A percentile compares a stretch with the other conserved stretches of the same genome.
Conservation (phyloP, 2,888 invertebrate genomes). For the Epsilonema sp. region DNA sequence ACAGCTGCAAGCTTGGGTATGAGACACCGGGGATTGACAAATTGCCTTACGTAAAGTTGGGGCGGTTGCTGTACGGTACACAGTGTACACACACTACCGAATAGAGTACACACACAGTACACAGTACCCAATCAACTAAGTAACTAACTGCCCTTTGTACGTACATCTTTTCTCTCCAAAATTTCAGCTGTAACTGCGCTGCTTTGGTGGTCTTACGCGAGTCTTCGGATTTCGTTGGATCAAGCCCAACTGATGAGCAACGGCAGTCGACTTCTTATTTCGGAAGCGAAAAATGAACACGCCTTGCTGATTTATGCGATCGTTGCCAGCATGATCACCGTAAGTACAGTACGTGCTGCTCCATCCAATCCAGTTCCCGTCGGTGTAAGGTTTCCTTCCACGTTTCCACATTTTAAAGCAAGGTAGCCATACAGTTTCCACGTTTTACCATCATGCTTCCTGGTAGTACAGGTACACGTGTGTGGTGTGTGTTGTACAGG, state of each 20-base stretch:
- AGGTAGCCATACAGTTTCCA: no score
- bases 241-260: not conserved
- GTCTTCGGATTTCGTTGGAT: not conserved
- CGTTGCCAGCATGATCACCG: conserved; percentile 64
- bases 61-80: no score
- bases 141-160: no score
- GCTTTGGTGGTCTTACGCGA: not conserved
- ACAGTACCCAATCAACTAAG: no score
- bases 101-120: no score
- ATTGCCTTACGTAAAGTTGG: no score
- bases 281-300: conserved; percentile 60
- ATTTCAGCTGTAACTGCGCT: not conserved
- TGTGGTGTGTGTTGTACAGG: conserved; percentile 36
- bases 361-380: not conserved
- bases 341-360: conserved; percentile 28
- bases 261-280: conserved; percentile 39
- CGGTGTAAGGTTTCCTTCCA: not conserved
- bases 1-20: conserved; percentile 50
- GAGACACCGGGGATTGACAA: no score
- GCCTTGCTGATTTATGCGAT: conserved; percentile 66
- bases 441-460: no score
- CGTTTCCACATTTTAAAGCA: no score
- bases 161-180: no score
- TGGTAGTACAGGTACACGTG: conserved; percentile 22
- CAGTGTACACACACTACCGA: no score